Evolutionary conservation across 1,140 invertebrate species (phyloP).

Genomic region (Drosophila equinoxialis): DNA sequence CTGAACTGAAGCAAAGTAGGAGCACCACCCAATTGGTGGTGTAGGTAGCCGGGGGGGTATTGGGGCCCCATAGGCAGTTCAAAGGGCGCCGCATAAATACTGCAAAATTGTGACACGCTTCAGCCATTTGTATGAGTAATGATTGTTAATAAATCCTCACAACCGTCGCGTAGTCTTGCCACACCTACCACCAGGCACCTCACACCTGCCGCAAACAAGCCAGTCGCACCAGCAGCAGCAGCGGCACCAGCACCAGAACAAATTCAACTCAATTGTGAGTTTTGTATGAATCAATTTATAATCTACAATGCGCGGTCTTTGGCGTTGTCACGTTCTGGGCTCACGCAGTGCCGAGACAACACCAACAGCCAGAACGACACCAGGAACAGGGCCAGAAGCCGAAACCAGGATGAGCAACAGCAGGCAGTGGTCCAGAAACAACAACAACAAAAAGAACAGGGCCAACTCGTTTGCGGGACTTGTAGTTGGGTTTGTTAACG

Average conservation of each 20-base stretch:
- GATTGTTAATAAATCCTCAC: slow-evolving; percentile 79
- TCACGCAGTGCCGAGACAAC: slow-evolving; percentile 44
- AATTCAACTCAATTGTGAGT: slow-evolving; percentile 79
- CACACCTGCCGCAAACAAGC: slow-evolving; percentile 22
- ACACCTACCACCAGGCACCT: slow-evolving; percentile 21
- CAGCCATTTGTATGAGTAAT: slow-evolving; percentile 81
- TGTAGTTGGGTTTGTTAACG: slow-evolving; percentile 78
- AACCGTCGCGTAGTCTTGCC: slow-evolving; percentile 28
- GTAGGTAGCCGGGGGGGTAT: neutral
- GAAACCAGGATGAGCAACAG: neutral
- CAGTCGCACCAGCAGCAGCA: slow-evolving; percentile 39
- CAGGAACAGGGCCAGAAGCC: neutral
- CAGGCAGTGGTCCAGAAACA: neutral
- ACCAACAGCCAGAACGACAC: slow-evolving; percentile 17
- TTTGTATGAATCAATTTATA: slow-evolving; percentile 80
- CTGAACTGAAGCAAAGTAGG: neutral
- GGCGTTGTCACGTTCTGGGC: slow-evolving; percentile 71
- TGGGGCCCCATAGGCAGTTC: slow-evolving; percentile 57
- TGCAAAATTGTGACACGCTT: slow-evolving; percentile 81
- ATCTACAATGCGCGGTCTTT: slow-evolving; percentile 62
- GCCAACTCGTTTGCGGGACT: slow-evolving; percentile 65
- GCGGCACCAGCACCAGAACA: slow-evolving; percentile 43
- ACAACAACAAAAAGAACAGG: neutral
- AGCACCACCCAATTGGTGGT: neutral
- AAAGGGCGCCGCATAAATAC: slow-evolving; percentile 76